These are phyloP conservation scores for Microctonus brassicae DNA, from an alignment of 2,888 invertebrate species.

Conservation along the genomic window DNA sequence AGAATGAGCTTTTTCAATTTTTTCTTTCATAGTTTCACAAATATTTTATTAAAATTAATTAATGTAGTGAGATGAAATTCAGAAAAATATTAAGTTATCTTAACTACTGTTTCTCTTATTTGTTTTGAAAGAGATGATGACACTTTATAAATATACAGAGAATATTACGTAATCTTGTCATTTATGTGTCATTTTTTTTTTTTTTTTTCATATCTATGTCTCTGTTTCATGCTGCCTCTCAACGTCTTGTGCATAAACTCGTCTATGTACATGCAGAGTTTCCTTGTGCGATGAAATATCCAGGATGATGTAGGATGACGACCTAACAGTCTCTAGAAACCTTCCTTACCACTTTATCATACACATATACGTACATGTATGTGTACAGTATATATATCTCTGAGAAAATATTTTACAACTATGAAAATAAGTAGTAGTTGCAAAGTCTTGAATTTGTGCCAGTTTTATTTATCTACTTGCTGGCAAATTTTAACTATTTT, in stretches of 20 bases:
- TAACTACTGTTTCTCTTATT: too few relatives aligned
- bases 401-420: slow-evolving; percentile 45
- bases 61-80: too few relatives aligned
- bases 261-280: slow-evolving; percentile 15
- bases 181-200: slow-evolving; percentile 8
- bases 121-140: neutral
- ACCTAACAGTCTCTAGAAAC: slow-evolving; percentile 1
- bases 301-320: slow-evolving; percentile 2
- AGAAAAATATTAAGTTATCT: too few relatives aligned
- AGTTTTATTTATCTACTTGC: slow-evolving; percentile 42
- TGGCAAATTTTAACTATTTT: slow-evolving; percentile 20
- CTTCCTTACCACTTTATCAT: neutral
- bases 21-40: too few relatives aligned
- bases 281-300: slow-evolving; percentile 15
- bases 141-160: neutral
- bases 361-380: neutral
- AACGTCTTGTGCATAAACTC: slow-evolving; percentile 36
- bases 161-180: too few relatives aligned
- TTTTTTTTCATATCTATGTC: slow-evolving; percentile 6
- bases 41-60: too few relatives aligned
- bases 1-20: too few relatives aligned
- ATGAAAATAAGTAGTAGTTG: slow-evolving; percentile 47
- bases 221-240: neutral
- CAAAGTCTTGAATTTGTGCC: slow-evolving; percentile 45
- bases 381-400: neutral